These are phyloP conservation scores for Vanessa cardui DNA, from an alignment of 2,888 invertebrate genomes.

Conservation along the genomic window DNA sequence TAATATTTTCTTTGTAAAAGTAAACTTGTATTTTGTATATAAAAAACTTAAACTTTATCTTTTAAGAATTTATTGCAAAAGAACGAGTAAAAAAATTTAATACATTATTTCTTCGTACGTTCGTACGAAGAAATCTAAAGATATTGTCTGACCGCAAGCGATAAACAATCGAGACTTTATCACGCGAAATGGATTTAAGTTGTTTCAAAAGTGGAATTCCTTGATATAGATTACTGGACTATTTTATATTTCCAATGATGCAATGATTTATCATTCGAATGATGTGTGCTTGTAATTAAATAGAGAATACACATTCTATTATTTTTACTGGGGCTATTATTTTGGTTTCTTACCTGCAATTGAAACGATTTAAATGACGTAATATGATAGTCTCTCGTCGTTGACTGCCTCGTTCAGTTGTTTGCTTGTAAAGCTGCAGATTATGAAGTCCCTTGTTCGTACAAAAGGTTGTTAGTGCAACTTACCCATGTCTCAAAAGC, in stretches of 20 bases:
- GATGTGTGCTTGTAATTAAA: no score
- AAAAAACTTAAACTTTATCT: slow-evolving; percentile 26
- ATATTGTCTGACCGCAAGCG: slow-evolving; percentile 34
- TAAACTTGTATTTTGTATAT: background rate
- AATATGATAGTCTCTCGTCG: no score
- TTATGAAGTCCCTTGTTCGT: no score
- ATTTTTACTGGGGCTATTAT: no score
- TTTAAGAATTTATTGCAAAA: slow-evolving; percentile 40
- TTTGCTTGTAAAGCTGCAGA: no score
- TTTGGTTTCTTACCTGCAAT: no score
- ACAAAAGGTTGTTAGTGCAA: no score
- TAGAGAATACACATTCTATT: no score
- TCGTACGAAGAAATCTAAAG: slow-evolving; percentile 39
- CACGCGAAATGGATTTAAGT: slow-evolving; percentile 24
- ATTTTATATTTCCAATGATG: background rate
- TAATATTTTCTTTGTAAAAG: background rate
- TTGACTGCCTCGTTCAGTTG: no score
- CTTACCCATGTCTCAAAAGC: no score
- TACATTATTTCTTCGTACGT: slow-evolving; percentile 43
- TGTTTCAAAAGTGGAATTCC: slow-evolving; percentile 3
- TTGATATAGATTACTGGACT: background rate
- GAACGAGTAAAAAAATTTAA: slow-evolving; percentile 41
- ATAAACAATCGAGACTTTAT: slow-evolving; percentile 33
- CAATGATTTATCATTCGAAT: no score
- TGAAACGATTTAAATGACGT: no score